Evolutionary conservation across 1,140 invertebrate genomes (phyloP), one percentile per base, ranked within the genome.

Genomic region (Probaryconus sp.): DNA sequence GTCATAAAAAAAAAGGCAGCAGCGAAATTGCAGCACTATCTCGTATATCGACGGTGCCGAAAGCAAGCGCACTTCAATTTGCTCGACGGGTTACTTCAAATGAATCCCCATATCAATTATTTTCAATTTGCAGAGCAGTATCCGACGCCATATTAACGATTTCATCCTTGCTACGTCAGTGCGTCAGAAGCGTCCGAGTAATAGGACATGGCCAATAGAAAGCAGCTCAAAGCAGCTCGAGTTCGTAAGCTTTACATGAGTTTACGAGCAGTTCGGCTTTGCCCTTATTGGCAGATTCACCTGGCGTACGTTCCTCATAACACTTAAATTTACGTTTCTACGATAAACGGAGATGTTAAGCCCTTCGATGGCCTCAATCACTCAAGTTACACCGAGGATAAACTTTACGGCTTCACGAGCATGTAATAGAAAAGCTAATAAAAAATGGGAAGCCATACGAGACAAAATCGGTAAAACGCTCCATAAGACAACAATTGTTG

Each of bases 251-350:
- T 71, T 48, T 50, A 65, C 55, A 65, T 69, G 48, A 74, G 71
- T 80, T 80, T 80, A 80, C 71, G 72, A 75, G 64, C 76, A 33
- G 35, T 71, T 68, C 61, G 61, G 74, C 74, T 79, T 79, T 65
- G 70, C 53, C 65, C 69, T 78, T 73, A 77, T 78, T 76, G 74
- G 72, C 65, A 40, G 58, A 76, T 70, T 75, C 77, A 78, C 75
- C 77, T 79, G 64, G 69, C 60, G 58, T 67, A 70, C 68, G 69
- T 76, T 76, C 35, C 76, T 77, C 75, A 77, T 81, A 78, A 79
- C 70, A 77, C 79, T 79, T 76, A 78, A 81, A 81, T 75, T 79
- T 79, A 78, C 73, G 77, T 72, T 73, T 76, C 69, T 55, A 65
- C 77, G 79, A 77, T 79, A 81, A 80, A 81, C 70, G 77, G 45